These are phyloP conservation scores for Suricata suricatta DNA, from an alignment of 2,113 vertebrate species.

Conservation along the genomic window DNA sequence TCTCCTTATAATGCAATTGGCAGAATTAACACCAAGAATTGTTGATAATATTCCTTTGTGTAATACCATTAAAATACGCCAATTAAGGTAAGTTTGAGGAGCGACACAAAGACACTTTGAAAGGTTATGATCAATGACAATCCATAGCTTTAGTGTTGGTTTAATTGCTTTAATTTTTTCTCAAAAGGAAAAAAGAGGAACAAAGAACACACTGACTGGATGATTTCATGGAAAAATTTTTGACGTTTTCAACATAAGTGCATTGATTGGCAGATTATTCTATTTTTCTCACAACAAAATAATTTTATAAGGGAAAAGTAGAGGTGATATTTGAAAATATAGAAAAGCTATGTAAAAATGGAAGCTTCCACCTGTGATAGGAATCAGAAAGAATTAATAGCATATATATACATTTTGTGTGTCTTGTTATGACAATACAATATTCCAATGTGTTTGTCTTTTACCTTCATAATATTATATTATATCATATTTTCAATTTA, in stretches of 20 bases:
- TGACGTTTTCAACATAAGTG: slow-evolving; percentile 83
- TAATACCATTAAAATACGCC: slow-evolving; percentile 83
- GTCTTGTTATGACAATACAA: not conserved
- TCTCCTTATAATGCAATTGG: slow-evolving; percentile 50
- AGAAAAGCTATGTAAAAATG: not conserved
- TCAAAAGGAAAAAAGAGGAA: slow-evolving; percentile 77
- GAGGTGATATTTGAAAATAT: slow-evolving; percentile 30
- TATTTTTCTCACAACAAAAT: slow-evolving; percentile 51
- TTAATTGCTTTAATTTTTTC: slow-evolving; percentile 84
- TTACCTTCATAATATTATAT: not conserved
- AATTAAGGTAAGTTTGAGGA: slow-evolving; percentile 78
- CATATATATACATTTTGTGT: not conserved
- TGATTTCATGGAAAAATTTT: slow-evolving; percentile 70
- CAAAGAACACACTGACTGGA: slow-evolving; percentile 76
- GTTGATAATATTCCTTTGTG: slow-evolving; percentile 67
- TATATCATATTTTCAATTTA: not conserved
- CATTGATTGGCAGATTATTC: slow-evolving; percentile 80
- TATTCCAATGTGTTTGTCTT: not conserved
- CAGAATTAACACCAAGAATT: slow-evolving; percentile 59
- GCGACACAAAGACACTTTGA: slow-evolving; percentile 73
- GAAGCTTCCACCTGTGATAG: not conserved
- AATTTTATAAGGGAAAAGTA: slow-evolving; percentile 25
- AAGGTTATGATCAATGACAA: slow-evolving; percentile 83
- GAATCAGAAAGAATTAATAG: not conserved
- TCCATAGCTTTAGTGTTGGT: slow-evolving; percentile 68